Evolutionary conservation across 1,140 invertebrate species (phyloP).

Genomic region (Cotesia typhae): DNA sequence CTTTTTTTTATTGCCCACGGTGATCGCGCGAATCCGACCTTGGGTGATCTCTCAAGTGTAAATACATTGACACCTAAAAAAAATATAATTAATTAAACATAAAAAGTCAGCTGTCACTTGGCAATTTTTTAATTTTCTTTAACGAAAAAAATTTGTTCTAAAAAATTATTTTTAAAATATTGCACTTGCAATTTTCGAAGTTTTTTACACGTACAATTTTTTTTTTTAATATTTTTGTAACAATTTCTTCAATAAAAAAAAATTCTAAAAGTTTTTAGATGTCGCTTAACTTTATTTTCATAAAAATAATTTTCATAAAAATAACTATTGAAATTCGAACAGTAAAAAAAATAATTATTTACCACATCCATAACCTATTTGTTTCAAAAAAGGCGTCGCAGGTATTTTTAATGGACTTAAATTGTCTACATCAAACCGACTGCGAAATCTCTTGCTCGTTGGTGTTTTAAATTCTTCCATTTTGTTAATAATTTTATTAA

Average conservation of each 20-base stretch:
- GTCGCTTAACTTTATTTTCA: no score
- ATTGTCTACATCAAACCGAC: slow-evolving; percentile 37
- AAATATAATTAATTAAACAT: slow-evolving; percentile 44
- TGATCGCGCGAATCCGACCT: slow-evolving; percentile 71
- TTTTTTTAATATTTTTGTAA: no score
- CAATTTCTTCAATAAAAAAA: no score
- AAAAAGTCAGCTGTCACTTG: slow-evolving; percentile 4
- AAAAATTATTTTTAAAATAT: no score
- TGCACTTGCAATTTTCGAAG: no score
- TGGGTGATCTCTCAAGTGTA: slow-evolving; percentile 76
- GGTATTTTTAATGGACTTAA: slow-evolving; percentile 68
- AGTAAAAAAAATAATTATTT: slow-evolving; percentile 42
- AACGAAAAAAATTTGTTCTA: no score
- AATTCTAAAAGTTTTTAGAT: no score
- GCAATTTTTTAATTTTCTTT: no score
- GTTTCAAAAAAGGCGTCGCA: slow-evolving; percentile 74
- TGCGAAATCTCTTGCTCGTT: slow-evolving; percentile 43
- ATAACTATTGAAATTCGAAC: no score
- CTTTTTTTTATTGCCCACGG: slow-evolving; percentile 86
- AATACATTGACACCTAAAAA: slow-evolving; percentile 78
- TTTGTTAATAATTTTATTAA: slow-evolving; percentile 20
- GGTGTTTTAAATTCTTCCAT: slow-evolving; percentile 60
- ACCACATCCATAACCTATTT: slow-evolving; percentile 81
- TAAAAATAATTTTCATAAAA: no score
- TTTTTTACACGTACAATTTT: no score